A percentile compares a stretch with the other conserved stretches of the same genome.
phyloP scores from a whole-genome alignment of 2,888 invertebrate genomes.

The Conus canariensis region DNA sequence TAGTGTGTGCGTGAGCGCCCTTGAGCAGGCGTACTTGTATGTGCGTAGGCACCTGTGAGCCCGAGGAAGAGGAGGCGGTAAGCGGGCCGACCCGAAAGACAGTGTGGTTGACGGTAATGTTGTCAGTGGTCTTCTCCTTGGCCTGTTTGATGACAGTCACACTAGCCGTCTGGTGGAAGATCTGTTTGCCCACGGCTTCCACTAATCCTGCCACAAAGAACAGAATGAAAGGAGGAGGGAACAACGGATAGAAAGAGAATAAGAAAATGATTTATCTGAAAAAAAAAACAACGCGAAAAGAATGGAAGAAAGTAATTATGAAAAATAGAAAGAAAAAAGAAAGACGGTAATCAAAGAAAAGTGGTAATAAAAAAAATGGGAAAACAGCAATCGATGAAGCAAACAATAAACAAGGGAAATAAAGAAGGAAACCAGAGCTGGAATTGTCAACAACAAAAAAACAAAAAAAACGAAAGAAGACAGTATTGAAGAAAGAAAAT shows the following conservation, averaged over 20 bases:
- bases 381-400: background rate
- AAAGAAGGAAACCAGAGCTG: no score
- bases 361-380: background rate
- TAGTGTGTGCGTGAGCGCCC: background rate
- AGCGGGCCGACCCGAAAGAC: background rate
- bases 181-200: slow-evolving; percentile 66
- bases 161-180: slow-evolving; percentile 63
- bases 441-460: no score
- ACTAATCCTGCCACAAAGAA: slow-evolving; percentile 56
- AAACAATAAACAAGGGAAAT: no score
- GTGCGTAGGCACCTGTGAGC: background rate
- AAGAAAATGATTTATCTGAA: background rate
- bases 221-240: slow-evolving; percentile 28
- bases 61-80: background rate
- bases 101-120: background rate
- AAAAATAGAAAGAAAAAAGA: background rate
- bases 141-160: background rate
- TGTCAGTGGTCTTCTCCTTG: background rate
- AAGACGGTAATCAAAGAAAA: background rate
- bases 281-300: background rate
- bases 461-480: no score
- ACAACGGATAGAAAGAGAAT: slow-evolving; percentile 28
- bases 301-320: no score
- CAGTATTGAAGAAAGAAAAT: no score
- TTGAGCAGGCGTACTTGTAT: background rate